phyloP scores from a whole-genome alignment of 92 coral and sea anemone species.

The Isaurus tuberculatus region DNA sequence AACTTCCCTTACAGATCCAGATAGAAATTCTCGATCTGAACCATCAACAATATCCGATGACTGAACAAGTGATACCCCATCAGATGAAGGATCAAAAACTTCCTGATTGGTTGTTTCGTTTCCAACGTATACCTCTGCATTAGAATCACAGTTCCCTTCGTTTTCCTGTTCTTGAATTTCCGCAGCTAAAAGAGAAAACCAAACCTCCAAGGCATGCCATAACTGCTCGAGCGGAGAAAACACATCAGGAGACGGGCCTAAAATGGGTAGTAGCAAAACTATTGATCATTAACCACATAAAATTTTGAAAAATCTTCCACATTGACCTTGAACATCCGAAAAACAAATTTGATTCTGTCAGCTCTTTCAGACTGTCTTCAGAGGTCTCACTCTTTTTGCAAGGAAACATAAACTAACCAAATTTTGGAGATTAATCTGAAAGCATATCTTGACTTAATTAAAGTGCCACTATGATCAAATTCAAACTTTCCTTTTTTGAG shows the following conservation, averaged over 20 bases:
- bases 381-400: too few relatives aligned
- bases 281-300: background rate
- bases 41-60: background rate
- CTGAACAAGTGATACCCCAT: background rate
- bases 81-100: background rate
- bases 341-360: too few relatives aligned
- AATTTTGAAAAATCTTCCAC: too few relatives aligned
- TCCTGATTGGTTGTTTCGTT: background rate
- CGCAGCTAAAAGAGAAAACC: slow-evolving; percentile 55
- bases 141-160: slow-evolving; percentile 23
- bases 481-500: too few relatives aligned
- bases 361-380: too few relatives aligned
- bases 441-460: too few relatives aligned
- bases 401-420: too few relatives aligned
- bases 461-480: too few relatives aligned
- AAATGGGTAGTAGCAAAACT: background rate
- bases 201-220: slow-evolving; percentile 65
- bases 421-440: too few relatives aligned
- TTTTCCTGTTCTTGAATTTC: slow-evolving; percentile 62
- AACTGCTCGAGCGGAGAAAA: slow-evolving; percentile 61
- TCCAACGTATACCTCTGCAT: background rate
- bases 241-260: slow-evolving; percentile 54
- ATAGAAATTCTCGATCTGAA: background rate
- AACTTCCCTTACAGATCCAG: background rate
- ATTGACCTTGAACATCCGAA: too few relatives aligned